phyloP scores from a whole-genome alignment of 2,888 invertebrate species.

The Trichacis sp. region DNA sequence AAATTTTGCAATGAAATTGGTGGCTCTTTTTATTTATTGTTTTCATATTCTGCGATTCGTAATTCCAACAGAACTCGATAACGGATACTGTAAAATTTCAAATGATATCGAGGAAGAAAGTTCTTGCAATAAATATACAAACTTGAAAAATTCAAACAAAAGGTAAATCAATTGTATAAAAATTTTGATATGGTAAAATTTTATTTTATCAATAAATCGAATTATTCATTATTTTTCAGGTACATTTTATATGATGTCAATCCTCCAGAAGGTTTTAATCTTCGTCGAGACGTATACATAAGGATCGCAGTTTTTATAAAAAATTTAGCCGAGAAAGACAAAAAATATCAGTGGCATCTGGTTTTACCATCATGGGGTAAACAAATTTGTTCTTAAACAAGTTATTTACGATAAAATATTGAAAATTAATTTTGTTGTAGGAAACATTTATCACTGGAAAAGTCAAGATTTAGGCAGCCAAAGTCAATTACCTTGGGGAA shows the following conservation, averaged over 20 bases:
- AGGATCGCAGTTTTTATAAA: conserved; percentile 87
- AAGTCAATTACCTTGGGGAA: conserved; percentile 80
- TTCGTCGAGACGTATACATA: conserved; percentile 95
- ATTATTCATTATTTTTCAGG: conserved; percentile 65
- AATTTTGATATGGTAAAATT: background rate
- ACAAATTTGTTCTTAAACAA: conserved; percentile 3
- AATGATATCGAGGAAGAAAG: background rate
- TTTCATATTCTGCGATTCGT: too few relatives aligned
- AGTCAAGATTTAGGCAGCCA: conserved; percentile 72
- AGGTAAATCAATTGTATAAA: background rate
- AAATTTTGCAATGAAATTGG: too few relatives aligned
- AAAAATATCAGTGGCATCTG: conserved; percentile 72
- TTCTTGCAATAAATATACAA: background rate
- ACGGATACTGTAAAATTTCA: background rate
- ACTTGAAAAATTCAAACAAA: background rate
- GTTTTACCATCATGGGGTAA: conserved; percentile 94
- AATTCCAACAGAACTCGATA: too few relatives aligned
- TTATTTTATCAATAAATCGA: background rate
- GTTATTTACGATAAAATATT: too few relatives aligned
- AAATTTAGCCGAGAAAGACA: conserved; percentile 72
- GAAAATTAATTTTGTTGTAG: conserved; percentile 41
- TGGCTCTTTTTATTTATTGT: too few relatives aligned
- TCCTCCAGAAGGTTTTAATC: conserved; percentile 95
- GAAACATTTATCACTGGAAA: conserved; percentile 88
- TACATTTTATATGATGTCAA: conserved; percentile 95